phyloP scores from a whole-genome alignment of 1,140 invertebrate genomes.

The Drosophila navojoa region DNA sequence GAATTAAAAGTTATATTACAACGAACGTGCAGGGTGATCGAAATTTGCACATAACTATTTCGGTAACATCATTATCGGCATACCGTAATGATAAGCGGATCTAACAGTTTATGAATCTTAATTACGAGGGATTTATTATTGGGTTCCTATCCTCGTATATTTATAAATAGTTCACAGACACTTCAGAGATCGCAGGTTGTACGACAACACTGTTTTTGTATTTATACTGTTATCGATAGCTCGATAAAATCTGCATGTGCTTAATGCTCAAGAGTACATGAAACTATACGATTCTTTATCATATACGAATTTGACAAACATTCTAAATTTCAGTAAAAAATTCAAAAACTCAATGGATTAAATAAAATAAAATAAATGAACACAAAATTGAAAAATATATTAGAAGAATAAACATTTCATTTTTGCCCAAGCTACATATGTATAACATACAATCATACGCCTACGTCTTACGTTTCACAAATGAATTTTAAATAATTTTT shows the following conservation, averaged over 20 bases:
- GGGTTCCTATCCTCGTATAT: neutral
- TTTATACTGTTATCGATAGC: conserved; percentile 26
- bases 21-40: conserved; percentile 35
- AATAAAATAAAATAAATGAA: too few species aligned
- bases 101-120: neutral
- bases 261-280: neutral
- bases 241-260: neutral
- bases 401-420: too few species aligned
- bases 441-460: neutral
- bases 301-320: too few species aligned
- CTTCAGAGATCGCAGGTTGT: conserved; percentile 9
- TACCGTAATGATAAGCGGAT: neutral
- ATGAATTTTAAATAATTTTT: too few species aligned
- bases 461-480: neutral
- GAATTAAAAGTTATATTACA: conserved; percentile 49
- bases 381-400: too few species aligned
- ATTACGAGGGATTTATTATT: conserved; percentile 22
- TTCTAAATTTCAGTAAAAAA: neutral
- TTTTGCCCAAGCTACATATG: neutral
- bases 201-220: conserved; percentile 32
- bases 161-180: conserved; percentile 31
- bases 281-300: conserved; percentile 3
- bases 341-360: too few species aligned
- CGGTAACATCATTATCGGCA: neutral
- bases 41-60: conserved; percentile 24